Conservation (phyloP, 2,797 vertebrate species). For the Acanthis flammea region DNA sequence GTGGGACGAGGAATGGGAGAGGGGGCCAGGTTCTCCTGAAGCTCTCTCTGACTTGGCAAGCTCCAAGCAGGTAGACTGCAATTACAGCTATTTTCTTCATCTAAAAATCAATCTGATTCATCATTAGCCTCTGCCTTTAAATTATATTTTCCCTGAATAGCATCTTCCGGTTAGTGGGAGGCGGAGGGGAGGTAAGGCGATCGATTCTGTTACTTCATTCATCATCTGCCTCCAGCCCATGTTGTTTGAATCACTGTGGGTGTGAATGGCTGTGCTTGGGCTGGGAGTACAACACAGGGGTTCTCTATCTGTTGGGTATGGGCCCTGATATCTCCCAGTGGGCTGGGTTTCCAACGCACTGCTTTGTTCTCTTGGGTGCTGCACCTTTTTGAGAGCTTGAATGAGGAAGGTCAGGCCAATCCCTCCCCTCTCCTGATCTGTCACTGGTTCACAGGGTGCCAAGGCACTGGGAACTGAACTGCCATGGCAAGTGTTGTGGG, state of each 20-base stretch:
- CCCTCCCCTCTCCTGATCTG: neutral
- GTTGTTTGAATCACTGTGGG: neutral
- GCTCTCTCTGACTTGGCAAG: neutral
- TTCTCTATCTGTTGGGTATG: neutral
- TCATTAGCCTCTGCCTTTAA: slow-evolving; percentile 5
- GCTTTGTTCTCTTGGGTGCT: neutral
- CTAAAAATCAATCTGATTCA: slow-evolving; percentile 25
- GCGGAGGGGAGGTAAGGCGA: neutral
- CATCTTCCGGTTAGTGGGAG: neutral
- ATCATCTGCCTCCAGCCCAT: neutral
- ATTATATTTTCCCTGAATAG: slow-evolving; percentile 35
- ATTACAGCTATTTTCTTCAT: neutral
- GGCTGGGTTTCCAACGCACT: neutral
- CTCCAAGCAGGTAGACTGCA: neutral
- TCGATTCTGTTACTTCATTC: slow-evolving; percentile 22
- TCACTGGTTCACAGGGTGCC: neutral
- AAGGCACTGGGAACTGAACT: neutral
- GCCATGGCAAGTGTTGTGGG: neutral
- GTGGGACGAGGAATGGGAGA: neutral
- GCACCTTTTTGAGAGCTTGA: neutral
- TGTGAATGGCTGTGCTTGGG: accelerated
- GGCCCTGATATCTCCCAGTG: neutral
- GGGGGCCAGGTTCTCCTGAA: neutral
- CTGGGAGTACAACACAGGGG: neutral
- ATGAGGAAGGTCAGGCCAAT: neutral